These are phyloP conservation scores for Eupithecia subfuscata DNA, from an alignment of 2,888 invertebrate genomes.

Conservation along the genomic window DNA sequence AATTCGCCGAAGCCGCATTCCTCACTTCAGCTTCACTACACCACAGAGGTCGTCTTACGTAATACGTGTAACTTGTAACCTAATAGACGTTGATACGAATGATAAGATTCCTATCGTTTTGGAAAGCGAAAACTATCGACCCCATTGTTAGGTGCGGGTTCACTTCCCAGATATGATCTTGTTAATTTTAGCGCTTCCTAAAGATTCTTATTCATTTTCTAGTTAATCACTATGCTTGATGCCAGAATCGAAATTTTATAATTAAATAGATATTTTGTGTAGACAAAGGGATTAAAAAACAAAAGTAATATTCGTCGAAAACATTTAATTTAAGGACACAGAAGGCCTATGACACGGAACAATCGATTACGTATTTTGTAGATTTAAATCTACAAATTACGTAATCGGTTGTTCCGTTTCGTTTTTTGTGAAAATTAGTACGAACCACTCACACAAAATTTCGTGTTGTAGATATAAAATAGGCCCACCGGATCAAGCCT, in stretches of 20 bases:
- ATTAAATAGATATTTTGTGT: background rate
- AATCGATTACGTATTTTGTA: too few species aligned
- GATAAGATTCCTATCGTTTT: slow-evolving; percentile 35
- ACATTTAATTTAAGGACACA: too few species aligned
- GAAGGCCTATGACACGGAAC: too few species aligned
- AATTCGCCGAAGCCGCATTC: background rate
- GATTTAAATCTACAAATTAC: too few species aligned
- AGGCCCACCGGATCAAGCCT: too few species aligned
- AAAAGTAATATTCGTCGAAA: background rate
- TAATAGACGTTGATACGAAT: background rate
- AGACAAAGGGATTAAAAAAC: background rate
- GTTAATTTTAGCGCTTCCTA: slow-evolving; percentile 49
- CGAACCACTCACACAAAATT: too few species aligned
- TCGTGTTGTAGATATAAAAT: too few species aligned
- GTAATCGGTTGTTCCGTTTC: too few species aligned
- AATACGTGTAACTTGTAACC: background rate
- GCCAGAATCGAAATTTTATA: background rate
- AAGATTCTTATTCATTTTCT: background rate
- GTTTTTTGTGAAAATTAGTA: too few species aligned
- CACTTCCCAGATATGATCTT: slow-evolving; percentile 46
- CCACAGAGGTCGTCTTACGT: background rate
- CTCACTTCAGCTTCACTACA: background rate
- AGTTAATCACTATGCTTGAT: background rate
- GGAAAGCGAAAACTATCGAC: slow-evolving; percentile 50
- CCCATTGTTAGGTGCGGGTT: slow-evolving; percentile 52